Evolutionary conservation across 1,140 invertebrate species (phyloP).

Genomic region (Cephus cinctus): DNA sequence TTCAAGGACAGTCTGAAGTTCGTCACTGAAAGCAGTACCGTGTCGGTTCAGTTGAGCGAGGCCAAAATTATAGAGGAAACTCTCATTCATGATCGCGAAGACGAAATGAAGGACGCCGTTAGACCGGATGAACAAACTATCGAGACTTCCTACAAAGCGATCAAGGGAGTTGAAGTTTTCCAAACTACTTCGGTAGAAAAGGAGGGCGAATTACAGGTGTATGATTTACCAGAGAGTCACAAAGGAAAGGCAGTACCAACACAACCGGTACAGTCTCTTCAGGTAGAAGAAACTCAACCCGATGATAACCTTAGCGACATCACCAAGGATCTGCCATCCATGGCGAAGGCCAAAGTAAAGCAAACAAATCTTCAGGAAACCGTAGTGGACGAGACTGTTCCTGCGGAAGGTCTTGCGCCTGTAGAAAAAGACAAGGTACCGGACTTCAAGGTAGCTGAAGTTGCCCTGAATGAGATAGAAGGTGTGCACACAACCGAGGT

Average conservation of each 20-base stretch:
- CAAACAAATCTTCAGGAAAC: conserved; percentile 57
- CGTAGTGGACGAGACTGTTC: conserved; percentile 55
- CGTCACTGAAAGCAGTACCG: conserved; percentile 54
- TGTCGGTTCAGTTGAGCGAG: conserved; percentile 56
- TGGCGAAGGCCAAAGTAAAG: conserved; percentile 51
- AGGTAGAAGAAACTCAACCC: conserved; percentile 61
- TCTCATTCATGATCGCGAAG: conserved; percentile 58
- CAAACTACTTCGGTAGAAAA: conserved; percentile 60
- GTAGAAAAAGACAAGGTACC: conserved; percentile 41
- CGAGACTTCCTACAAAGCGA: conserved; percentile 45
- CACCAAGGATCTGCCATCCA: conserved; percentile 38
- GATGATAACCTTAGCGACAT: conserved; percentile 55
- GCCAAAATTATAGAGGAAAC: conserved; percentile 61
- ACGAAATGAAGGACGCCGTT: conserved; percentile 35
- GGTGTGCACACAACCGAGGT: conserved; percentile 58
- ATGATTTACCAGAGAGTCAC: conserved; percentile 59
- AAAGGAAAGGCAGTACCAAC: conserved; percentile 55
- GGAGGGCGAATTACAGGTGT: conserved; percentile 55
- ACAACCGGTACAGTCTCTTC: conserved; percentile 58
- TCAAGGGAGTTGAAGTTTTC: conserved; percentile 55
- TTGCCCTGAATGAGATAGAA: conserved; percentile 55
- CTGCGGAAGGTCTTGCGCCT: conserved; percentile 49
- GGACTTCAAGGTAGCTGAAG: conserved; percentile 49
- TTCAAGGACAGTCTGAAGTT: conserved; percentile 58
- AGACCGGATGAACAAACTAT: conserved; percentile 45